These are phyloP conservation scores for Pipistrellus pygmaeus DNA, from an alignment of 2,797 vertebrate genomes.

Conservation along the genomic window DNA sequence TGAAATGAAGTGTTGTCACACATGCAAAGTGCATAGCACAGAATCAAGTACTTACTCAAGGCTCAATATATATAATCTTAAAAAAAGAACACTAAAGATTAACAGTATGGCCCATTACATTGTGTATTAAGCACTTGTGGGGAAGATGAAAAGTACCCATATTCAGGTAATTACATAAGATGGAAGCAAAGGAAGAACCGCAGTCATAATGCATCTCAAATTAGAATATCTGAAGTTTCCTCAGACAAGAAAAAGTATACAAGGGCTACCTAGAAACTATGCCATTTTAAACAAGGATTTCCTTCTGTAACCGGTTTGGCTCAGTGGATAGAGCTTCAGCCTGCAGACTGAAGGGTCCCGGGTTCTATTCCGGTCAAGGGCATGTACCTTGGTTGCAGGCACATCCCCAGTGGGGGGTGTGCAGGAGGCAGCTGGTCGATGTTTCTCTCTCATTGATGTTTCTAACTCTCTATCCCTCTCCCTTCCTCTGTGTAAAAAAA, in stretches of 20 bases:
- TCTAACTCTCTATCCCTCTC: no score
- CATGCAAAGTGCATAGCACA: neutral
- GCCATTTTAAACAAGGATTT: neutral
- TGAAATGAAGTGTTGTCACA: neutral
- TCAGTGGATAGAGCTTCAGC: no score
- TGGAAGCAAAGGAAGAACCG: neutral
- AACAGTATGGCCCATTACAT: neutral
- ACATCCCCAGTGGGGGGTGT: no score
- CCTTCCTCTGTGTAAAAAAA: no score
- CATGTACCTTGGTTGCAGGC: no score
- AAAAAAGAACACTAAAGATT: neutral
- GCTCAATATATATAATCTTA: neutral
- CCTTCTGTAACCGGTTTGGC: neutral
- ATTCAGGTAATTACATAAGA: neutral
- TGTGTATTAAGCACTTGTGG: neutral
- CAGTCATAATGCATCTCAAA: neutral
- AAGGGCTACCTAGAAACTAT: neutral
- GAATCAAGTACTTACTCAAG: neutral
- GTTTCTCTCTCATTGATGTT: no score
- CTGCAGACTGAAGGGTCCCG: no score
- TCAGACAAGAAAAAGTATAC: neutral
- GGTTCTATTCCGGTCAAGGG: no score
- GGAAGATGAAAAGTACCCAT: neutral
- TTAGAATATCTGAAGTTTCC: neutral
- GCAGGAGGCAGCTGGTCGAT: no score